Base-by-base conservation (phyloP, 2,797 vertebrate genomes). In the Ctenopoma multispine region DNA sequence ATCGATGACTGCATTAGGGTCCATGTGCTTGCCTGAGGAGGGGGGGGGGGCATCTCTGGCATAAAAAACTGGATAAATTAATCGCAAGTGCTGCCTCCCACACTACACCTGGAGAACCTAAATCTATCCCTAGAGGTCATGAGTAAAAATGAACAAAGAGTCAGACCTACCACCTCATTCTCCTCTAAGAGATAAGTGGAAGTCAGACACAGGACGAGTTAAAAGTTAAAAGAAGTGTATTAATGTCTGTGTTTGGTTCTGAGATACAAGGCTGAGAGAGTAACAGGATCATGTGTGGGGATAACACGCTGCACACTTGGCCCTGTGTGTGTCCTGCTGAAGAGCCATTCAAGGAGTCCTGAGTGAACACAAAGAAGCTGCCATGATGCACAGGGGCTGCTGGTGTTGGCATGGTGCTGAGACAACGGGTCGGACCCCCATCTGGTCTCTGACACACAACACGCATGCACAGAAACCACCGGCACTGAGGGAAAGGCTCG, bases 341-440 rank as follows among this genome's bases (percentile, higher is more conserved):
- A 62, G 20, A 67, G 69, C 53, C 43, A 81, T 56, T 77, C 70
- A 84, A 86, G 78, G 46, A 77, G 79, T 43, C 72, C 53, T 70
- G 84, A 67, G 31, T 50, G 54, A 70, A 75, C 76, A 87, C 81
- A 87, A 89, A 84, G 82, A 81, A 70, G 80, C 77, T 81, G 73
- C 82, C 74, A 48, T 23, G 72, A 81, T 69, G 82, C 86, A 87
- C 65, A 65, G 81, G 69, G 75, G 79, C 80, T 75, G 78, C 62
- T 78, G 75, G 80, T 71, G 82, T 60, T 88, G 88, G 87, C 89
- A 71, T 47, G 77, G 76, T 70, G 54, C 79, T 38, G 74, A 75
- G 76, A 76, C 82, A 61, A 83, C 69, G 70, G 87, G 87, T 86
- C 84, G 75, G 81, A 88, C 83, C 80, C 83, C 91, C 90, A 92